phyloP scores from a whole-genome alignment of 53 echinoderm and acorn worm genomes.

The Actinopyga echinites region DNA sequence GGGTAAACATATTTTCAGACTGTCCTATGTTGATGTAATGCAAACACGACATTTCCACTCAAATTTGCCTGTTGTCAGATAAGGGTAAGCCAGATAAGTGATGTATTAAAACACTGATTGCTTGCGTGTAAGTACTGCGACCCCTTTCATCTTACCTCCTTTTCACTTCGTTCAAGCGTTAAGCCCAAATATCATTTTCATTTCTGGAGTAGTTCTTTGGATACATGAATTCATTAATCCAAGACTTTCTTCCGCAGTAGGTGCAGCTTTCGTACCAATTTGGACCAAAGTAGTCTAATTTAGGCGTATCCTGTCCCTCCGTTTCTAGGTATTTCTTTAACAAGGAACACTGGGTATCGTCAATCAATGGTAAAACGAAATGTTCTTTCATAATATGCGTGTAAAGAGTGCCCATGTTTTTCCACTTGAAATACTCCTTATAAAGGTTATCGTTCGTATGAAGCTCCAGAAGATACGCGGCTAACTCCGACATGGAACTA shows the following conservation, averaged over 20 bases:
- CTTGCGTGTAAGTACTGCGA: too few relatives aligned
- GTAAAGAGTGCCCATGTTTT: constrained; percentile 7
- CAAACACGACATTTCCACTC: too few relatives aligned
- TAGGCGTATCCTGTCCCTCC: neutral
- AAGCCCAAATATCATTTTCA: constrained; percentile 34
- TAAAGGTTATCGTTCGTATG: constrained; percentile 39
- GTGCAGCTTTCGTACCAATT: constrained; percentile 24
- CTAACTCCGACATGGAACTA: constrained; percentile 18
- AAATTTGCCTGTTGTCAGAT: too few relatives aligned
- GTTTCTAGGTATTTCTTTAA: constrained; percentile 17
- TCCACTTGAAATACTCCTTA: constrained; percentile 37
- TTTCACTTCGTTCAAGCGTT: neutral
- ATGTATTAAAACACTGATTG: too few relatives aligned
- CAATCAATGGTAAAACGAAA: constrained; percentile 20
- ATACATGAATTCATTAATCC: constrained; percentile 40
- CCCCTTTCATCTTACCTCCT: too few relatives aligned
- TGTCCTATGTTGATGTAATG: too few relatives aligned
- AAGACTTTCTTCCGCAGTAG: constrained; percentile 25
- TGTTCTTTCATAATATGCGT: constrained; percentile 40
- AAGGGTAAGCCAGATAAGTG: too few relatives aligned
- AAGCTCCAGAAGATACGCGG: constrained; percentile 19
- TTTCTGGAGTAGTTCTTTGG: constrained; percentile 33
- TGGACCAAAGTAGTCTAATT: constrained; percentile 24
- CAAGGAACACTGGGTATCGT: constrained; percentile 22
- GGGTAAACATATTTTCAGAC: too few relatives aligned